Base-by-base conservation (phyloP, 2,797 vertebrate species). In the Emys orbicularis region DNA sequence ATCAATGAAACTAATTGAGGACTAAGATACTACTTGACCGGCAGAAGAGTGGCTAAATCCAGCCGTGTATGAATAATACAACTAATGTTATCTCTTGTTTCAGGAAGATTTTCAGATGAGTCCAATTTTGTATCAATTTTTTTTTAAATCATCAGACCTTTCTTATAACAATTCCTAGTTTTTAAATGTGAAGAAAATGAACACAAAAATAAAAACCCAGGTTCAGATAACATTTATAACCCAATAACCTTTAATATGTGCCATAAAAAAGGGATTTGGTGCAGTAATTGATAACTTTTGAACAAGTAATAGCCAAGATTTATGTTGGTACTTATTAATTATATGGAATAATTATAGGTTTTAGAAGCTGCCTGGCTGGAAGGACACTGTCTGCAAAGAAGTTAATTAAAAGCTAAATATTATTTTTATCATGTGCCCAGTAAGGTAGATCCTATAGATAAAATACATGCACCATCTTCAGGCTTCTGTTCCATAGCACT, bases 211-310 rank as follows among this genome's bases (percentile, higher is more conserved):
- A n/a, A 50, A 79, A 56, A 86, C 4, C 80, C 79, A 87, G 83
- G 83, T 87, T 95, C 79, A 87, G 82, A 89, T 57, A 96, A 95
- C 74, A 11, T 10, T 91, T 72, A 72, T 72, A 41, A 72, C 68
- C 89, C 57, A 83, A 90, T 50, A 96, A 96, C 93, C 95, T 97
- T 93, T 95, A 95, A 92, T 97, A 87, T 94, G 93, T 89, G 84
- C 92, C 91, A 91, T 95, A 96, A 97, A 72, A 72, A 68, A 83
- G 92, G 84, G 96, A 94, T 97, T 97, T 94, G 96, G 86, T 95
- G 96, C 95, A 94, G 94, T 96, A 94, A 97, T 97, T 97, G 94
- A 91, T 96, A 94, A 96, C 94, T 97, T 96, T 93, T 94, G 92
- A 86, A 79, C 92, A 85, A 96, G 96, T 93, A 95, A 89, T 95